Conservation (phyloP, 2,797 vertebrate genomes). For the Nothura maculosa region DNA sequence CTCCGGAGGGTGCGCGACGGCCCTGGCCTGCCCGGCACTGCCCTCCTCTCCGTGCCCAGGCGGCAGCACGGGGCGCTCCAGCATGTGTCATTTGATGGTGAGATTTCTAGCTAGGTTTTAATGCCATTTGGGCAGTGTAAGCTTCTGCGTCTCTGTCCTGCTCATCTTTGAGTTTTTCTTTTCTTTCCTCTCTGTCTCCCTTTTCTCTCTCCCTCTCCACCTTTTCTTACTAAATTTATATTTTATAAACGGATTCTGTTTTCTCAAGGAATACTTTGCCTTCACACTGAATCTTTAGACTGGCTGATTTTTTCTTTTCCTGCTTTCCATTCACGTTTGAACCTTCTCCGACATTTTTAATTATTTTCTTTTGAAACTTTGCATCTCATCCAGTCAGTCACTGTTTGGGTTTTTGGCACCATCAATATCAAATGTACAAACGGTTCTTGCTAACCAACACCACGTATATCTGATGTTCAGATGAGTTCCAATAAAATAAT, state of each 20-base stretch:
- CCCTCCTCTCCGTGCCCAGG: not conserved
- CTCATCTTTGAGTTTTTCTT: conserved; percentile 18
- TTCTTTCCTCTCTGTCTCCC: conserved; percentile 9
- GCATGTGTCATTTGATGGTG: conserved; percentile 60
- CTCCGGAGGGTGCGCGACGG: too few species aligned
- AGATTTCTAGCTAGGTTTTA: conserved; percentile 63
- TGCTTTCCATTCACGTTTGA: conserved; percentile 52
- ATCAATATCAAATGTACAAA: conserved; percentile 92
- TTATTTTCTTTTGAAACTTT: conserved; percentile 31
- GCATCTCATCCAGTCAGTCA: conserved; percentile 79
- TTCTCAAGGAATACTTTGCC: conserved; percentile 77
- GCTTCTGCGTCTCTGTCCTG: conserved; percentile 71
- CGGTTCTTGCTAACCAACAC: conserved; percentile 90
- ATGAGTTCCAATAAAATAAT: conserved; percentile 91
- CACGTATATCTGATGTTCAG: conserved; percentile 95
- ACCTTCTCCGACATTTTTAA: conserved; percentile 55
- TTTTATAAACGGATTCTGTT: conserved; percentile 84
- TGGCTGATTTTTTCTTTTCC: conserved; percentile 71
- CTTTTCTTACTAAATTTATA: conserved; percentile 80
- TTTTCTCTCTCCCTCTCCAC: conserved; percentile 23
- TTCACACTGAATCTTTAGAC: conserved; percentile 70
- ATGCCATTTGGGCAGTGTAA: conserved; percentile 77
- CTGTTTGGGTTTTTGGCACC: conserved; percentile 87
- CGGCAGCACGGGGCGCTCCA: not conserved
- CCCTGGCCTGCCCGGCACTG: too few species aligned